Base-by-base conservation (phyloP, 2,797 vertebrate genomes). In the Lates japonicus region DNA sequence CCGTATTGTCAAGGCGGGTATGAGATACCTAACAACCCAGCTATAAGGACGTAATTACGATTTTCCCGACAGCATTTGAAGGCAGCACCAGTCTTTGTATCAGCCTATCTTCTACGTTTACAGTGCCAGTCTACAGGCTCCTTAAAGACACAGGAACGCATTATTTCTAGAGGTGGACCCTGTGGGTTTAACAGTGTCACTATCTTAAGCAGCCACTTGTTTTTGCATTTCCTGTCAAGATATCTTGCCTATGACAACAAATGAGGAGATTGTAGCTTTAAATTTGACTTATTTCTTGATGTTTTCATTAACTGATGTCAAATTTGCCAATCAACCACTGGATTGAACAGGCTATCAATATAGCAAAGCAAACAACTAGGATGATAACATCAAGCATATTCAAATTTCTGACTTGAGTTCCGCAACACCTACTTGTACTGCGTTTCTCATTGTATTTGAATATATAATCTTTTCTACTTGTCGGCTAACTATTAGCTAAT, bases 401-500 rank as follows among this genome's bases (percentile, higher is more conserved):
- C 96, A 95, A 97, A 98, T 97, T 97, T 96, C 96, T 96, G 97
- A 98, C 97, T 97, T 98, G 98, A 98, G 97, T 97, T 98, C 94
- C 95, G 97, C 97, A 96, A 98, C 97, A 97, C 95, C 92, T 97
- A 96, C 91, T 91, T 96, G 97, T 97, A 97, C 96, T 97, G 97
- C 97, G 95, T 97, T 98, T 96, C 98, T 99, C 97, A 98, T 97
- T 96, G 97, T 99, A 97, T 99, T 99, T 99, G 97, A 97, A 97
- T 98, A 98, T 98, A 98, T 99, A 98, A 98, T 98, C 97, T 97
- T 99, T 99, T 99, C 96, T 99, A 98, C 97, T 99, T 96, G 98
- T 99, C 96, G 71, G 97, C 97, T 98, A 97, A 97, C 96, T 99
- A 97, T 97, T 94, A 96, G 95, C 93, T 95, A 97, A 97, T 98